Evolutionary conservation across 2,888 invertebrate genomes (phyloP).

Genomic region (Drosophila quasianomalipes): DNA sequence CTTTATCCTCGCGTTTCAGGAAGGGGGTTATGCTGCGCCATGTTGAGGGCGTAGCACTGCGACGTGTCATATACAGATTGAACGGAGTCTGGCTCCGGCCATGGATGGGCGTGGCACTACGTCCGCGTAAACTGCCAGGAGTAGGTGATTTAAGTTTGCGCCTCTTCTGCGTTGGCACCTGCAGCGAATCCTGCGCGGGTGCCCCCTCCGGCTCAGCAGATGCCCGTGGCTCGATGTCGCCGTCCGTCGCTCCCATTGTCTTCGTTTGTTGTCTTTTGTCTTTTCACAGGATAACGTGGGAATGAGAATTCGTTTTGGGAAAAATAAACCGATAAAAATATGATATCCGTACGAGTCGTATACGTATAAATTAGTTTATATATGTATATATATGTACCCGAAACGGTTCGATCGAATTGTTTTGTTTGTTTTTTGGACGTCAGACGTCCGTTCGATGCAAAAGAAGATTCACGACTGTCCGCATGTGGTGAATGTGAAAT

Average conservation of each 20-base stretch:
- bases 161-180: constrained; percentile 83
- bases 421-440: constrained; percentile 61
- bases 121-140: constrained; percentile 84
- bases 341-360: constrained; percentile 72
- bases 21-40: constrained; percentile 86
- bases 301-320: constrained; percentile 59
- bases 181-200: constrained; percentile 82
- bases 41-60: constrained; percentile 85
- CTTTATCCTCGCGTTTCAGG: constrained; percentile 85
- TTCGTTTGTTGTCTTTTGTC: constrained; percentile 58
- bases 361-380: constrained; percentile 51
- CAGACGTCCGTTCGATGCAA: constrained; percentile 85
- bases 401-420: constrained; percentile 76
- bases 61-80: constrained; percentile 82
- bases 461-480: constrained; percentile 85
- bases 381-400: constrained; percentile 58
- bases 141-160: constrained; percentile 85
- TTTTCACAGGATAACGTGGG: constrained; percentile 74
- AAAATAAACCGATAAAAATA: constrained; percentile 69
- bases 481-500: constrained; percentile 61
- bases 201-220: constrained; percentile 83
- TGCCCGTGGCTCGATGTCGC: constrained; percentile 81
- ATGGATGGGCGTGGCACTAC: constrained; percentile 85
- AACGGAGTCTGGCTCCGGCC: constrained; percentile 85
- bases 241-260: constrained; percentile 84